Base-by-base conservation (phyloP, 2,888 invertebrate genomes). In the Epistrophella euchroma region DNA sequence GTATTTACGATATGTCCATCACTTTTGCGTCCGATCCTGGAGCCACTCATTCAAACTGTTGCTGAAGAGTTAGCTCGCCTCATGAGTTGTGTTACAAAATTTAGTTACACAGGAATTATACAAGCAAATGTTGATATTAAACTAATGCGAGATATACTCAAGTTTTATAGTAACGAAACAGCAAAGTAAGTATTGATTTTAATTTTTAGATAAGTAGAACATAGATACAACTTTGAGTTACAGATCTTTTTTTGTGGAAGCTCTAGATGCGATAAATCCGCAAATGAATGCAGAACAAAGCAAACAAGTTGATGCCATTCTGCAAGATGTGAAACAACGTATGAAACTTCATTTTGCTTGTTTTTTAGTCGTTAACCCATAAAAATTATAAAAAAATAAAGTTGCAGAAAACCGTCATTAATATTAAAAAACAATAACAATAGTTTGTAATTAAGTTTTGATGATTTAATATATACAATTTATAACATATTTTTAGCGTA, bases 31-130 rank as follows among this genome's bases (percentile, higher is more conserved):
- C 94, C 95, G 88, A 94, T 96, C 40, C 90, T 96, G 56, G 95
- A 95, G 19, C 95, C 96, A 89, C 97, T 98, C 88, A 96, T 98
- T 56, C 97, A 98, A 93, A 97, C 97, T 0, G 97, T 98, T 78
- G 96, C 97, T 88, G 98, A 98, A 93, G 98, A 99, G 93, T 93
- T 98, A 86, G 96, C 97, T 52, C 94, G 98, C 13, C 94, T 99
- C 13, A 96, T 97, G 93, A 95, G 96, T 45, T 97, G 97, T 91
- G 96, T 96, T 13, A 94, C 94, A 82, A 94, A 94, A 85, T 96
- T 96, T 89, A 95, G 95, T 91, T 93, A 94, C 88, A 93, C 95
- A 76, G 96, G 96, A 56, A 95, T 95, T 68, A 94, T 96, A 90
- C 97, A 97, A 93, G 97, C 97, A 25, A 94, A 95, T 45, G 95